Percentiles rank a stretch among this genome's conserved stretches.
Conservation (phyloP, 2,888 invertebrate genomes). For the Folsomia candida region DNA sequence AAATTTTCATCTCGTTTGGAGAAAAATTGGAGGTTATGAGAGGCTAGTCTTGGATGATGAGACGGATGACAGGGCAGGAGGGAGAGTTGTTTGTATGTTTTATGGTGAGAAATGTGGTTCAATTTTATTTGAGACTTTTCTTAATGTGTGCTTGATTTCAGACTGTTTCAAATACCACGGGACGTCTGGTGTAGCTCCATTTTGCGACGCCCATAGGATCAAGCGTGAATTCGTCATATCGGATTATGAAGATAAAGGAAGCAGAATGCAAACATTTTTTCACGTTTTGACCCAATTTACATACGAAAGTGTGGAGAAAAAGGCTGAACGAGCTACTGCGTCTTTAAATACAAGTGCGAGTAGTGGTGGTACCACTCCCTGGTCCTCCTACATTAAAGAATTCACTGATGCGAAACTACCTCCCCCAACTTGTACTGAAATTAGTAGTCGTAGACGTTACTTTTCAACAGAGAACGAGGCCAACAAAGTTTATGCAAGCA, state of each 20-base stretch:
- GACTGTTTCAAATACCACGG: not conserved
- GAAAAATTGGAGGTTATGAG: too few species aligned
- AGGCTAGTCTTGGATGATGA: too few species aligned
- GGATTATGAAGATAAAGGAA: not conserved
- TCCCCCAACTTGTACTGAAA: not conserved
- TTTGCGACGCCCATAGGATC: not conserved
- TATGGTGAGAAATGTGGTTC: too few species aligned
- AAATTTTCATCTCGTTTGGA: too few species aligned
- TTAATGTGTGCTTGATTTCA: too few species aligned
- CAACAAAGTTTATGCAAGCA: not conserved
- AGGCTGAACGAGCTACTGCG: not conserved
- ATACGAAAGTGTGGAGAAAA: not conserved
- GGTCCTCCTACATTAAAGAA: not conserved
- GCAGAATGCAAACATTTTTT: too few species aligned
- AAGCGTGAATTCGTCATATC: not conserved
- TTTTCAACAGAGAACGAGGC: not conserved
- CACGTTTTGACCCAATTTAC: not conserved
- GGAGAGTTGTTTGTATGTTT: too few species aligned
- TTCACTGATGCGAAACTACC: too few species aligned
- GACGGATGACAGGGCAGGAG: too few species aligned
- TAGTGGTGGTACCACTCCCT: not conserved
- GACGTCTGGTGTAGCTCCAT: not conserved
- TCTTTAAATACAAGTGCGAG: not conserved
- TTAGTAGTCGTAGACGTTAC: not conserved
- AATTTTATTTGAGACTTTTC: too few species aligned